Base-by-base conservation (phyloP, 2,888 invertebrate species). In the Altica lythri region DNA sequence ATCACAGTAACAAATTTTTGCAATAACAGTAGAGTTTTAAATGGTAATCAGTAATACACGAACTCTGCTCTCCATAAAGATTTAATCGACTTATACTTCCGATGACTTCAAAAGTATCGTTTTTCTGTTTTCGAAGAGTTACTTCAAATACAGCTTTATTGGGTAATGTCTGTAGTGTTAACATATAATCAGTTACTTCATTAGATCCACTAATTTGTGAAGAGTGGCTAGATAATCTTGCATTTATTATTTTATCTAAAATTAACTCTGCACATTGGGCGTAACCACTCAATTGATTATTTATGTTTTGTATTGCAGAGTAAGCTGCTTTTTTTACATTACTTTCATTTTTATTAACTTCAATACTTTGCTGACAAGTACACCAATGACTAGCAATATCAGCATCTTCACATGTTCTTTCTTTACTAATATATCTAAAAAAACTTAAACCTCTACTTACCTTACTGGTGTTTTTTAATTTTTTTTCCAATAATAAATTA, bases 301-400 rank as follows among this genome's bases (percentile, higher is more conserved):
- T 93, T 29, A 94, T 79, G 57, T 84, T 77, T 4, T 76, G 71
- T 1, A 92, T 81, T 17, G 90, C 75, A 60, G 81, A 82, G 1
- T 77, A 69, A 0, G 86, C 86, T 0, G 85, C 85, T 30, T 82
- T 77, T 4, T 76, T 71, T 0, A 88, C 86, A 5, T 76, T 71
- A 0, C 73, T 64, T 60, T 81, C 78, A 0, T n/a, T n/a, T n/a
- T 77, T 75, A 0, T 80, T 70, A 12, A 90, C 69, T 60, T 82
- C 80, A 43, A 76, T 77, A 46, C 84, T 84, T 53, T 82, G 82
- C 68, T 91, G 88, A 63, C 95, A 95, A 14, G 92, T 89, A 73
- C 95, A 95, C 89, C 90, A 95, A 72, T 93, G 90, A 17, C 86
- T 84, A 0, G 86, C 84, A 53, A 96, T 91, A 1, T 80, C 85